A percentile compares a stretch with the other conserved stretches of the same genome.
phyloP scores from a whole-genome alignment of 2,113 vertebrate species.

The Peromyscus maniculatus region DNA sequence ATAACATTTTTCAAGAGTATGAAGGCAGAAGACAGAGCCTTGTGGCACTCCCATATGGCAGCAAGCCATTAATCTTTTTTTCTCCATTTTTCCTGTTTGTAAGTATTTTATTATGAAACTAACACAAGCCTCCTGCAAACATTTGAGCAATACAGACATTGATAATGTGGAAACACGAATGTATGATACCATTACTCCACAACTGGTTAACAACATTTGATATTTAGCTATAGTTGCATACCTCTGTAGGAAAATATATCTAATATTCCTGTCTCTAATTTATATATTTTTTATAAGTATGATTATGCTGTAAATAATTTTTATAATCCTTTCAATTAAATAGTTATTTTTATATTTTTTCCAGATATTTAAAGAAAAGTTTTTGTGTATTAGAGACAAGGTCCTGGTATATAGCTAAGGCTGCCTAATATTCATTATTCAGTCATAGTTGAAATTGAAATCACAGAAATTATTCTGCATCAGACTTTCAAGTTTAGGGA shows the following conservation, averaged over 20 bases:
- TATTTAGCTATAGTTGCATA: neutral
- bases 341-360: neutral
- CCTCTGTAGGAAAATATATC: neutral
- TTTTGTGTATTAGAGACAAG: neutral
- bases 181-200: neutral
- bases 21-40: conserved; percentile 64
- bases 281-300: neutral
- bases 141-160: conserved; percentile 11
- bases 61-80: conserved; percentile 64
- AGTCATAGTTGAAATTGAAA: neutral
- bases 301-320: neutral
- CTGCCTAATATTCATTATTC: neutral
- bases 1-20: conserved; percentile 76
- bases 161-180: neutral
- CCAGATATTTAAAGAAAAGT: neutral
- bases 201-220: neutral
- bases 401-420: neutral
- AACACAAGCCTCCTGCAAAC: conserved; percentile 11
- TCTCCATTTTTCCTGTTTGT: conserved; percentile 36
- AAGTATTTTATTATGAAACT: conserved; percentile 61
- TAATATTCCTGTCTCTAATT: neutral
- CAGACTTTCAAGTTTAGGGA: neutral
- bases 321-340: neutral
- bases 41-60: conserved; percentile 68
- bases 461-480: neutral